These are phyloP conservation scores for Glareola pratincola DNA, from an alignment of 2,113 vertebrate genomes.

Conservation along the genomic window DNA sequence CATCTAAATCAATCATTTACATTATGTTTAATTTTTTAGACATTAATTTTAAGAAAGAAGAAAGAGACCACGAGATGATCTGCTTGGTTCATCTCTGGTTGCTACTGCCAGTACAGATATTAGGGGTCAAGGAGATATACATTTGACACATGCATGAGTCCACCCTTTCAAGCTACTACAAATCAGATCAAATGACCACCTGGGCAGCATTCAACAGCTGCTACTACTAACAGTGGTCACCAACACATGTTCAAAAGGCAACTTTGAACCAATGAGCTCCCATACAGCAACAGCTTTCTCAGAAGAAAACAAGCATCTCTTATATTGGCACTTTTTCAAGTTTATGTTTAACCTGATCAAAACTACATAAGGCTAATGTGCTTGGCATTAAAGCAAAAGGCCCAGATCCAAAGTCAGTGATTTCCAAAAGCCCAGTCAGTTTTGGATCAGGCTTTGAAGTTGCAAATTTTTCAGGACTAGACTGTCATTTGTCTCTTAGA, in stretches of 20 bases:
- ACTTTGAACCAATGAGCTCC: not conserved
- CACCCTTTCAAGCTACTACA: not conserved
- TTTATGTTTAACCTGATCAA: not conserved
- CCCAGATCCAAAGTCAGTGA: not conserved
- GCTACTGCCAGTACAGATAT: not conserved
- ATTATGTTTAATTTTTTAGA: not conserved
- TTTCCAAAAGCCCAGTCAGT: not conserved
- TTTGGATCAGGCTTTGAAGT: not conserved
- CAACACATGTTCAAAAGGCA: not conserved
- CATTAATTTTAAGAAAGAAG: not conserved
- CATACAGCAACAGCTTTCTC: not conserved
- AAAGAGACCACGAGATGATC: rapidly evolving
- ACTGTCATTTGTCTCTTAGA: not conserved
- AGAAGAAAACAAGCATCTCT: not conserved
- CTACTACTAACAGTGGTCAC: not conserved
- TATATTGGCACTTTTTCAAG: not conserved
- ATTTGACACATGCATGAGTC: not conserved
- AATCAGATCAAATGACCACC: not conserved
- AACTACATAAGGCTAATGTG: not conserved
- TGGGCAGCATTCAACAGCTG: not conserved
- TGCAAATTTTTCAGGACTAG: not conserved
- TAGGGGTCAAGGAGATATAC: not conserved
- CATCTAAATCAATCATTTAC: not conserved
- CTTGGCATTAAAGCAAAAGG: not conserved
- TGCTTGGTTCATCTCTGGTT: not conserved